Evolutionary conservation across 2,797 vertebrate species (phyloP).

Genomic region (Lerista edwardsae): DNA sequence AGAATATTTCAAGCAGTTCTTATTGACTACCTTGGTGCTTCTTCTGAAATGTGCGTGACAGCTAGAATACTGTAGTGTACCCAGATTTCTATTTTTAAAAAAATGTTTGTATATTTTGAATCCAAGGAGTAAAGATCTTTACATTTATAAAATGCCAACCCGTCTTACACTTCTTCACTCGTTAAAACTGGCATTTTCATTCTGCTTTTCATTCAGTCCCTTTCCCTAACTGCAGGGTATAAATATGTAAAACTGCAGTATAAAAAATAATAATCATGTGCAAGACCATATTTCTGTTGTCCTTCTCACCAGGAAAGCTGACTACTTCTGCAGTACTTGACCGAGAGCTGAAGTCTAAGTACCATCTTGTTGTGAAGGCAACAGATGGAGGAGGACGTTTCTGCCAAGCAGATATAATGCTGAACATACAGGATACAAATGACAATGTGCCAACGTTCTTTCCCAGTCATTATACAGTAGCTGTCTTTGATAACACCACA

Average conservation of each 20-base stretch:
- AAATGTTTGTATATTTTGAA: neutral
- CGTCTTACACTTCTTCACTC: too few species aligned
- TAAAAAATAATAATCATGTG: neutral
- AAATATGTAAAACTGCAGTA: neutral
- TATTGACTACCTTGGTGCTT: constrained; percentile 15
- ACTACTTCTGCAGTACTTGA: constrained; percentile 86
- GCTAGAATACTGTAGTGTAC: constrained; percentile 19
- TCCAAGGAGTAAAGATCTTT: neutral
- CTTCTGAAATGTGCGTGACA: constrained; percentile 40
- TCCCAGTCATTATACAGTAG: constrained; percentile 88
- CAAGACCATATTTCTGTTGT: constrained; percentile 3
- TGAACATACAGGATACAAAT: constrained; percentile 89
- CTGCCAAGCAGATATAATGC: constrained; percentile 88
- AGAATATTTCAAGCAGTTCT: constrained; percentile 12
- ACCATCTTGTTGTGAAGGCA: constrained; percentile 88
- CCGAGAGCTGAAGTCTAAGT: constrained; percentile 83
- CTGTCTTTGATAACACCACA: constrained; percentile 95
- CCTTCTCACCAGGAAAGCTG: constrained; percentile 85
- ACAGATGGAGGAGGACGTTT: constrained; percentile 93
- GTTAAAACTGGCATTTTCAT: too few species aligned
- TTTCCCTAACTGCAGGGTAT: too few species aligned
- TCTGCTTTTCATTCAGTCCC: too few species aligned
- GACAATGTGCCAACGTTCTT: constrained; percentile 92
- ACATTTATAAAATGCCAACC: neutral
- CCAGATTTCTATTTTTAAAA: constrained; percentile 33